Conservation (phyloP, 1,140 invertebrate species). For the Mactra quadrangularis region DNA sequence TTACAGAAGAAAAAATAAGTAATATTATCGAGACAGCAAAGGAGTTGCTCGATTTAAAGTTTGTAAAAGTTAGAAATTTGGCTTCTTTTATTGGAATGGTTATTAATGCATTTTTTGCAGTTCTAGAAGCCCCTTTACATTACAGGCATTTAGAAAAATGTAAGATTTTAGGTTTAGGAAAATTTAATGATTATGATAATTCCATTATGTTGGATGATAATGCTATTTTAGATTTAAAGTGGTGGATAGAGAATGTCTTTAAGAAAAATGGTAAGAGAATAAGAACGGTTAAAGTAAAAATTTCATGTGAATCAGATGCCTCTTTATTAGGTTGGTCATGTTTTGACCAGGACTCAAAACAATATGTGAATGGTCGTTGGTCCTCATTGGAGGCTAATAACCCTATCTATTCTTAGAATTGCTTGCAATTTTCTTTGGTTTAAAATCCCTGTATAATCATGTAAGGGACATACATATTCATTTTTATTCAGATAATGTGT, state of each 20-base stretch:
- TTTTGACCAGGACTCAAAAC: neutral
- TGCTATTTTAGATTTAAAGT: conserved; percentile 16
- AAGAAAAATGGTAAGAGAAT: conserved; percentile 18
- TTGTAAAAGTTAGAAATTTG: neutral
- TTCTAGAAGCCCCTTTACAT: conserved; percentile 6
- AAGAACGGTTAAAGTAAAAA: neutral
- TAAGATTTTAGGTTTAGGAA: neutral
- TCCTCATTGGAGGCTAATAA: too few species aligned
- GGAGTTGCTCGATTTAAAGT: neutral
- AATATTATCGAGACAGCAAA: neutral
- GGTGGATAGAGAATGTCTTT: conserved; percentile 35
- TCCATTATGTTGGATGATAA: neutral
- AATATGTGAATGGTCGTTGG: conserved; percentile 5
- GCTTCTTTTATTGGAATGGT: conserved; percentile 31
- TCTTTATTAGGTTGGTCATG: conserved; percentile 39
- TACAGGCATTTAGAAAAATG: conserved; percentile 31
- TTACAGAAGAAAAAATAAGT: conserved; percentile 8
- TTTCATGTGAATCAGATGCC: conserved; percentile 42
- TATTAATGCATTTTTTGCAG: conserved; percentile 9
- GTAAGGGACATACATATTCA: neutral
- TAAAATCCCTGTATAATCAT: neutral
- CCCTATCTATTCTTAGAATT: conserved; percentile 1
- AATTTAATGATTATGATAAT: neutral
- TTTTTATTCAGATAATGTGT: conserved; percentile 10
- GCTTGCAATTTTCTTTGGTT: neutral